Base-by-base conservation (phyloP, 1,140 invertebrate genomes). In the Atta colombica region DNA sequence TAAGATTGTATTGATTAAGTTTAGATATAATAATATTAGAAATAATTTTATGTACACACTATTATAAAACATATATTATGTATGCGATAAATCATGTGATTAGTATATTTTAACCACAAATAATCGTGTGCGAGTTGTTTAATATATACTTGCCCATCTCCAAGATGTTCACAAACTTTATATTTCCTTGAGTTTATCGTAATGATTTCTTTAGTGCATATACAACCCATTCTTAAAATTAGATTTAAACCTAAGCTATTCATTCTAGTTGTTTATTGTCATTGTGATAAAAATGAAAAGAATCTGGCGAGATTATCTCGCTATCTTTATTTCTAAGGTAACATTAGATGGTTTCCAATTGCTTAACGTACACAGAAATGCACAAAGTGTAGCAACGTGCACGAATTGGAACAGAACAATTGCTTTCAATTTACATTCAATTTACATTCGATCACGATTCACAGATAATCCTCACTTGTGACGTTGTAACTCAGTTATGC, bases 141-240 rank as follows among this genome's bases (percentile, higher is more conserved):
- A 28, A 81, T 61, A 86, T 35, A 85, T 51, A 94, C 94, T 96
- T 96, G 97, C 98, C 98, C 98, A 95, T 98, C 97, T 74, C 97
- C 98, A 51, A 98, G 95, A 89, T 96, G 95, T 91, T 98, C 97
- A 31, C 96, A 95, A 25, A 98, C 95, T 86, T 94, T 96, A 92
- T 97, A 98, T 92, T 96, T 97, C 78, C 96, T 96, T 39, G 96
- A 96, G 94, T 98, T 98, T 72, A 98, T 96, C 66, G 95, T 95
- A 51, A 98, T 92, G n/a, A 96, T 96, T 95, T 98, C 97, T 92
- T 96, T 97, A 18, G 96, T 96, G 95, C 98, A 98, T 28, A 98
- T 95, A 93, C 98, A 98, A 45, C 98, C 98, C 96, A 98, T 97
- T 96, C 96, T 97, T 74, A 97, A 95, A 91, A 97, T 96, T 86